Evolutionary conservation across 2,888 invertebrate genomes (phyloP), one percentile per base, ranked within the genome.

Genomic region (Drosophila heteroneura): DNA sequence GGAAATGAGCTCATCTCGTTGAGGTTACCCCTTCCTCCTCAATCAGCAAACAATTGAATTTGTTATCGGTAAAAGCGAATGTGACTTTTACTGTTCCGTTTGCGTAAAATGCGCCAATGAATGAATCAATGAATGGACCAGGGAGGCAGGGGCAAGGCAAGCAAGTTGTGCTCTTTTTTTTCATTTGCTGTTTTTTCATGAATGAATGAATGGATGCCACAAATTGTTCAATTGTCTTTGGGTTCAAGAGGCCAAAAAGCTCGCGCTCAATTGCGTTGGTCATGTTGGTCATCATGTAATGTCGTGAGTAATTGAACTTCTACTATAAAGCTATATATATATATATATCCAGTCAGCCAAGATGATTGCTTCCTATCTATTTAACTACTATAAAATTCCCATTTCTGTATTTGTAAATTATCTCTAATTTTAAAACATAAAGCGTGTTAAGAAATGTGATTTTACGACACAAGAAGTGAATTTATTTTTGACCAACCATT

Each of bases 241-340:
- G 63, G 90, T 72, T 85, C 89, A 90, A 86, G 70, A 80, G 86
- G 86, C 80, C 90, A 86, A 84, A 87, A 87, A 79, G 91, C 78
- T 66, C 52, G 76, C 71, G 68, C 69, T 74, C 72, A 87, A 89
- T 91, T 85, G 91, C 57, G 91, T 69, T 90, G 84, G 81, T 82
- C 83, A 80, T 70, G 71, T 71, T 49, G 41, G 61, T 76, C 76
- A 81, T 70, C 77, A 63, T 77, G 81, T 61, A 71, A 82, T 78
- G 56, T 28, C 53, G 49, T 56, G 59, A 65, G 73, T 67, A 77
- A 80, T 81, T 64, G 52, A 59, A 52, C 67, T 37, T 26, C 30
- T 41, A 33, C 19, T 33, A 66, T 0, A 37, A 32, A 10, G 19
- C 37, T 19, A 51, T 28, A 68, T 6, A 19, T 26, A 14, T 3